Evolutionary conservation across 2,888 invertebrate species (phyloP), one percentile per base, ranked within the genome.

Genomic region (Palloptera scutellata): DNA sequence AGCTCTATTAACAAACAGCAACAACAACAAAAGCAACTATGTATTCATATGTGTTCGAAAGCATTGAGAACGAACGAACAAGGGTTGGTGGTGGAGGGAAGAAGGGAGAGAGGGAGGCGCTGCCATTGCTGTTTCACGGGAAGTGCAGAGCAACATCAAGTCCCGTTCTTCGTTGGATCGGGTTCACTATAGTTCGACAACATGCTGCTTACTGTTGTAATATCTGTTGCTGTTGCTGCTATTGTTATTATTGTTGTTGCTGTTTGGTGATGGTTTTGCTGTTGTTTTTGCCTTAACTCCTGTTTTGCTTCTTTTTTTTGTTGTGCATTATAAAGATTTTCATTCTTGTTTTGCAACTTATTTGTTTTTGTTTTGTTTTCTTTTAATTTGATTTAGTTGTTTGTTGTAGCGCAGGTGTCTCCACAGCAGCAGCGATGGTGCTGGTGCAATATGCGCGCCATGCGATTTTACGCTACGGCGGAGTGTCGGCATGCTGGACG

Each of bases 181-280:
- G 61, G 68, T 68, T 68, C 68, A 64, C 59, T 53, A 59, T 63
- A 62, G 63, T 59, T 63, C 63, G 63, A 41, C 43, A 40, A 30
- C 43, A 43, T 17, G 43, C 43, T 30, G 59, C 64, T 48, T 19
- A n/a, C 11, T 19, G 64, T 51, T 48, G 40, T 20, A 17, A 55
- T 63, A 54, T 54, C 42, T 61, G 12, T 61, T 61, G 15, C 55
- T 20, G 54, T 45, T 42, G 30, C 19, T 42, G 42, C 3, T 13
- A 17, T 54, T 43, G 15, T 4, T 57, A 48, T 53, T 13, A 19
- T 43, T 43, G 62, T 62, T 66, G 58, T 41, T 53, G 15, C 15
- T n/a, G 30, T 51, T 60, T 60, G 40, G 6, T 61, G 30, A 48
- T 42, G 40, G 13, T 53, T n/a, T 19, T 58, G 6, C 19, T 66